Evolutionary conservation across 2,888 invertebrate species (phyloP), one percentile per base, ranked within the genome.

Genomic region (Eupithecia vulgata): DNA sequence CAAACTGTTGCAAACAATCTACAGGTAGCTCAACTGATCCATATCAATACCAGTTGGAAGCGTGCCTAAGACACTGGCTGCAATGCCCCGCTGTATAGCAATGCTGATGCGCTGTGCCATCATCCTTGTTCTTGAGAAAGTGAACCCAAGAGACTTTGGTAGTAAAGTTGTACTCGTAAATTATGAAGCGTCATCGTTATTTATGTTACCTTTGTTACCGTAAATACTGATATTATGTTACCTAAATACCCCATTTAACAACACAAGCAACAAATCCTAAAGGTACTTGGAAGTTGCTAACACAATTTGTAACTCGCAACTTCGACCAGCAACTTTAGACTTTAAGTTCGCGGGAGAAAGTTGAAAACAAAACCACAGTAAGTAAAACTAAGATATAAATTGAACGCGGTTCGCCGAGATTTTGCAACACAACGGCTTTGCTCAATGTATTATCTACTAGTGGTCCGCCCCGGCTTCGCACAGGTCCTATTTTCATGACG

Each of bases 241-340:
- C 61, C 61, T 34, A 61, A 61, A 61, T 61, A 61, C 61, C 34
- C 61, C 61, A 61, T 61, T 34, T 61, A 61, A 34, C 61, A 15
- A 61, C 57, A 25, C 10, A 57, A 57, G 57, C 57, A 21, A 57
- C 57, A 61, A 34, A 61, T 61, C 30, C 61, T 61, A 34, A 34
- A 61, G 61, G 64, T 64, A 70, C 34, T 64, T 52, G 45, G 15
- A 67, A 62, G 48, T 67, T 71, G 62, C 62, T 62, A 67, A 67
- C 61, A 40, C 48, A 71, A 71, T 67, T 71, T 71, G 62, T 67
- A 48, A 71, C 62, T 71, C 59, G 52, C n/a, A 35, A 12, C 25
- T 48, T 21, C 13, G 25, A 21, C 57, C 57, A 12, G 57, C 57
- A 62, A 67, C 61, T 71, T 71, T 67, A 62, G 45, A 62, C 42